Evolutionary conservation across 2,113 vertebrate species (phyloP).

Genomic region (Parus major): DNA sequence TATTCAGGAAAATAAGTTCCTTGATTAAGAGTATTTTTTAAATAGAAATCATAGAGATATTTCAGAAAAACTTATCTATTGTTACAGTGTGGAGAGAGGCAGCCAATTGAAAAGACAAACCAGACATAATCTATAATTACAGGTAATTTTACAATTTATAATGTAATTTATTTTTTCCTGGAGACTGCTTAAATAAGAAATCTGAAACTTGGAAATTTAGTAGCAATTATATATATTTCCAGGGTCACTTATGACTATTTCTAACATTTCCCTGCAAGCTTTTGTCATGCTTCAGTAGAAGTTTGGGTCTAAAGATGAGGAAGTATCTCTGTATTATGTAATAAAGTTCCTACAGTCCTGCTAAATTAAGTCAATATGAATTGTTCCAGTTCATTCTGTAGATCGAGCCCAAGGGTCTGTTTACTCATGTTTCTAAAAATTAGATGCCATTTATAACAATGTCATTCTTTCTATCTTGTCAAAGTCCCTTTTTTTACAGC

Average conservation of each 20-base stretch:
- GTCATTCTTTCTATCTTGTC: background rate
- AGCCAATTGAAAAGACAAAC: background rate
- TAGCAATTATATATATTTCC: background rate
- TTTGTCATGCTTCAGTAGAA: background rate
- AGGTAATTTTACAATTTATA: background rate
- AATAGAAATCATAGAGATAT: background rate
- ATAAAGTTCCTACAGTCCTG: background rate
- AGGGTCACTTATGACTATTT: background rate
- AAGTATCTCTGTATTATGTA: background rate
- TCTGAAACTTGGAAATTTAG: background rate
- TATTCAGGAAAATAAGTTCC: background rate
- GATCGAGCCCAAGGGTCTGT: slow-evolving; percentile 19
- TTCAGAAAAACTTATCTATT: background rate
- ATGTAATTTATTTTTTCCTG: background rate
- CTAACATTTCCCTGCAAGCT: background rate
- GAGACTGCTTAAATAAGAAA: background rate
- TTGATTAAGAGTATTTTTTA: background rate
- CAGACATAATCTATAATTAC: background rate
- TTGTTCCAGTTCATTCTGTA: slow-evolving; percentile 23
- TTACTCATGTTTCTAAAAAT: slow-evolving; percentile 31
- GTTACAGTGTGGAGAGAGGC: background rate
- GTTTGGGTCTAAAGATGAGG: background rate
- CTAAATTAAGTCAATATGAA: background rate
- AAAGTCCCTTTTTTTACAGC: background rate
- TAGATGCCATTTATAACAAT: background rate